Base-by-base conservation (phyloP, 2,888 invertebrate species). In the Eupithecia subumbrata region DNA sequence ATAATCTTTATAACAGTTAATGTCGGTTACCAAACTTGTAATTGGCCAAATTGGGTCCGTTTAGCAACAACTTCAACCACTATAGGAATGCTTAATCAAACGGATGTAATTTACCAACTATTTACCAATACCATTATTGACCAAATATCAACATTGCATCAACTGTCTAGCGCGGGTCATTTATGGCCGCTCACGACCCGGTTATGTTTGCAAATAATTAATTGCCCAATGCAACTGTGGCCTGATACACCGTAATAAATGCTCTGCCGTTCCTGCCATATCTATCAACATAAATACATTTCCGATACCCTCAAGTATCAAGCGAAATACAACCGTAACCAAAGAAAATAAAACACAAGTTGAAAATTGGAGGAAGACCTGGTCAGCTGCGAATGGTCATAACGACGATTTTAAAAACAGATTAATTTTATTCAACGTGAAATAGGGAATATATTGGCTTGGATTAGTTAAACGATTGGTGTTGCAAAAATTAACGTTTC, bases 121-220 rank as follows among this genome's bases (percentile, higher is more conserved):
- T 78, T 79, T 68, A 68, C 68, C 68, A 22, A 25, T 76, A 63
- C 75, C 73, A 78, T 77, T 81, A 81, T 81, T 78, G 83, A 79
- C 79, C 81, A 75, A 84, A 82, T 81, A 86, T 85, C 84, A 87
- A 87, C 86, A 88, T 87, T 87, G 83, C 80, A 84, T 84, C 83
- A 84, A 70, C 75, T 71, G 77, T 79, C 81, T 79, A 79, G 78
- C 74, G 67, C 84, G 81, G 80, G 83, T 86, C 88, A 88, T 90
- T 92, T 92, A 92, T 91, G 91, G 85, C 80, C 81, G 82, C 81
- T 85, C 91, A 91, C 90, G 90, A 85, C 82, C 85, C 82, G 83
- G 85, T 86, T 90, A 90, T 94, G 92, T 94, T 93, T 94, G 91
- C 95, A 91, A 94, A 94, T 94, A 94, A 95, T 94, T 94, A 94